phyloP scores from a whole-genome alignment of 2,888 invertebrate species.

The Galerucella calmariensis region DNA sequence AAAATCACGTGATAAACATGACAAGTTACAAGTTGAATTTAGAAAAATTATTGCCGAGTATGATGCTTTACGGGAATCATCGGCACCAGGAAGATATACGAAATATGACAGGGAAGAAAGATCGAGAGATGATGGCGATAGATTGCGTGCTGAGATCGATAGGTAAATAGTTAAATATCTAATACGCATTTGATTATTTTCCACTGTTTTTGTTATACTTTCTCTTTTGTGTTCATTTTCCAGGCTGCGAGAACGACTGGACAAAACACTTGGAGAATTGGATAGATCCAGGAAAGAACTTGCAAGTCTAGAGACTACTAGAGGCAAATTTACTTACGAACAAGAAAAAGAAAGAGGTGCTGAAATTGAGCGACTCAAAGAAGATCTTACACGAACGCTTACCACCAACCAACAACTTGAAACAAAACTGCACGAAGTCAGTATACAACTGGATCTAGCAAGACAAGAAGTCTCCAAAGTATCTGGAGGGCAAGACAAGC shows the following conservation, averaged over 20 bases:
- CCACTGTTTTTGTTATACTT: background rate
- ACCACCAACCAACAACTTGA: conserved; percentile 77
- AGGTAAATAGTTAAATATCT: conserved; percentile 10
- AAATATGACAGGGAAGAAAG: conserved; percentile 79
- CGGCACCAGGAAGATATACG: conserved; percentile 76
- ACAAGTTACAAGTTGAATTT: conserved; percentile 84
- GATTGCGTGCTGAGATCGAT: conserved; percentile 84
- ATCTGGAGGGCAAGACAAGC: conserved; percentile 80
- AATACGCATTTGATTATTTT: too few relatives aligned
- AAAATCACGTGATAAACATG: conserved; percentile 91
- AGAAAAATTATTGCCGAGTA: conserved; percentile 83
- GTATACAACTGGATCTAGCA: conserved; percentile 82
- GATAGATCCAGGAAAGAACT: conserved; percentile 81
- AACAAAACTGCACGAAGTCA: conserved; percentile 80
- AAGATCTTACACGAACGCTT: conserved; percentile 77
- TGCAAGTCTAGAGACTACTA: conserved; percentile 79
- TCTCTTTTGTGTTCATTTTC: background rate
- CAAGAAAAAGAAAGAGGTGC: conserved; percentile 73
- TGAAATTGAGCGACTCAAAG: conserved; percentile 79
- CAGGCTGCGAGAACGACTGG: conserved; percentile 80
- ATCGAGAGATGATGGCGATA: conserved; percentile 80
- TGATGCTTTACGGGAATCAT: conserved; percentile 83
- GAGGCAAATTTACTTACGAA: conserved; percentile 83
- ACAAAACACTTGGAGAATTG: conserved; percentile 83
- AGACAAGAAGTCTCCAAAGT: conserved; percentile 83